Conservation (phyloP, 2,888 invertebrate genomes). For the Subacronicta megacephala region DNA sequence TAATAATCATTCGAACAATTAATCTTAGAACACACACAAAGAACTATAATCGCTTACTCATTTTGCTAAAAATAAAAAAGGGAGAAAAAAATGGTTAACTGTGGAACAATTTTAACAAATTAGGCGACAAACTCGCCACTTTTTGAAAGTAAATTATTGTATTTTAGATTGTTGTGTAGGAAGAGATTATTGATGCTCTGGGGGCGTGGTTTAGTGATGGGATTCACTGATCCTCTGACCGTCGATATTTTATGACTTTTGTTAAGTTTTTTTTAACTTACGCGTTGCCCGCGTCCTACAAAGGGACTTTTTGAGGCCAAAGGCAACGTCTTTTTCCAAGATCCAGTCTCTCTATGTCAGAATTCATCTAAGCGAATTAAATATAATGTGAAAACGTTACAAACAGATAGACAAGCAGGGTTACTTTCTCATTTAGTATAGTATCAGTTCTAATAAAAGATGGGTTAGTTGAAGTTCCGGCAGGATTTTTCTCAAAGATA, state of each 20-base stretch:
- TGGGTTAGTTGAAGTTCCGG: no score
- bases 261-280: no score
- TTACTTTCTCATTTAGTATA: no score
- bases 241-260: slow-evolving; percentile 36
- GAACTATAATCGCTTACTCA: slow-evolving; percentile 83
- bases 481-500: no score
- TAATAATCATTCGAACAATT: slow-evolving; percentile 79
- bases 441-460: no score
- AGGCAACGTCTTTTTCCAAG: no score
- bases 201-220: slow-evolving; percentile 66
- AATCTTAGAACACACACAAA: slow-evolving; percentile 81
- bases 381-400: no score
- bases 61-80: slow-evolving; percentile 75
- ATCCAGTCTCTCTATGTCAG: no score
- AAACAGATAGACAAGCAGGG: no score
- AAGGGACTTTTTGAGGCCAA: no score
- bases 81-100: slow-evolving; percentile 46
- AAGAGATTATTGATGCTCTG: slow-evolving; percentile 71
- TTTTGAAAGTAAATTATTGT: slow-evolving; percentile 78
- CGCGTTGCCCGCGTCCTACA: no score
- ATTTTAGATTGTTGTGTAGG: slow-evolving; percentile 75
- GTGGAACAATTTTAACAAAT: slow-evolving; percentile 83
- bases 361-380: no score
- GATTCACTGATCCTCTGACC: slow-evolving; percentile 22
- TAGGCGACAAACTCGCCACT: slow-evolving; percentile 86